A percentile compares a stretch with the other conserved stretches of the same genome.
These are phyloP conservation scores for Anarhynchus alexandrinus DNA, from an alignment of 2,113 vertebrate genomes.

Conservation along the genomic window DNA sequence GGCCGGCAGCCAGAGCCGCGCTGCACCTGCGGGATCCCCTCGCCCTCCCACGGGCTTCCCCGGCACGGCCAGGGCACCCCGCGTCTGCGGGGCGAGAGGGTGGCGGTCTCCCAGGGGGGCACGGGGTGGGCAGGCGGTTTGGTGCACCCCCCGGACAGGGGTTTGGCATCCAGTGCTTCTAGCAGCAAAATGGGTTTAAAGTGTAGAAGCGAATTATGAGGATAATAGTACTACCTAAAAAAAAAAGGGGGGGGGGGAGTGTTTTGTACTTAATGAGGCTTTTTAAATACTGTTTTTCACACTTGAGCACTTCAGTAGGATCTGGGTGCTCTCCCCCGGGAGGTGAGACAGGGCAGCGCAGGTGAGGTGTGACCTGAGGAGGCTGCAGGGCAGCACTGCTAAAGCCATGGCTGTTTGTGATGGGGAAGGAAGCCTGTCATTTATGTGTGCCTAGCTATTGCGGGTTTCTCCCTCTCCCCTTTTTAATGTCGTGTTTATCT, in stretches of 20 bases:
- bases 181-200: background rate
- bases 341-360: background rate
- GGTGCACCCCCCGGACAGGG: background rate
- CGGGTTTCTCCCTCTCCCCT: background rate
- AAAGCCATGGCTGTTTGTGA: background rate
- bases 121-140: too few relatives aligned
- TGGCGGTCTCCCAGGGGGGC: background rate
- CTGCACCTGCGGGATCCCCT: background rate
- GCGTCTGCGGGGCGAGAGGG: background rate
- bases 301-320: background rate
- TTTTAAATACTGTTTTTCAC: background rate
- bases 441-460: background rate
- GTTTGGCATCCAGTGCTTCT: background rate
- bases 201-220: background rate
- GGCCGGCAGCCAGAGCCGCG: background rate
- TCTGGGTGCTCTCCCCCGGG: background rate
- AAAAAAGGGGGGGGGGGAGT: fast-evolving
- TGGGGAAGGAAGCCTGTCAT: background rate
- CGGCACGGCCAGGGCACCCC: background rate
- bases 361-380: background rate
- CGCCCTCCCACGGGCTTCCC: background rate
- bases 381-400: background rate
- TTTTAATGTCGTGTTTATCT: background rate
- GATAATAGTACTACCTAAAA: background rate
- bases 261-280: background rate